Evolutionary conservation across 2,888 invertebrate genomes (phyloP), one percentile per base, ranked within the genome.

Genomic region (Scaptomyza polygonia): DNA sequence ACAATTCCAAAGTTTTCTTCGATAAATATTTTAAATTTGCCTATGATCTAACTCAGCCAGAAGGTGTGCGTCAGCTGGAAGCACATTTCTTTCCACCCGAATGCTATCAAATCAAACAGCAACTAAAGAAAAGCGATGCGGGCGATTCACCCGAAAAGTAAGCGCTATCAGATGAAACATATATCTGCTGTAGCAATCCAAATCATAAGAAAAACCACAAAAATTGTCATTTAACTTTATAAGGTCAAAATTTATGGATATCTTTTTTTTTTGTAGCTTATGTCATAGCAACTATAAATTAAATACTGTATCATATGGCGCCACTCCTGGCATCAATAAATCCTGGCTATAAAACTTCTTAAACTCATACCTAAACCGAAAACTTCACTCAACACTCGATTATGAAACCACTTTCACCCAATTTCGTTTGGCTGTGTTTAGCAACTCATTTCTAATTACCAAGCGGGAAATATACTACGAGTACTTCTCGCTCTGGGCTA

Each of bases 11-110:
- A 44, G 45, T 36, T 9, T 85, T 77, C 27, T 85, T 88, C 16
- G 84, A 85, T 55, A 86, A 86, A 11, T 88, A 85, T 57, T 57
- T 85, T 0, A 84, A 84, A 39, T 79, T 78, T 6, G 84, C 84
- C 16, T 88, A 67, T 30, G 84, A 85, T 56, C 66, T 85, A 30
- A 81, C 64, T 25, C 86, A 71, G n/a, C 78, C 81, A 5, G 76
- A 70, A 0, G 84, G 85, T 11, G 70, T 88, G 0, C 72, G 70
- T 0, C 49, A 86, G n/a, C 54, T 85, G 45, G 84, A 85, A 34
- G 79, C 65, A 1, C 86, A 88, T 9, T 85, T 85, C 64, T 85
- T 85, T 64, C 84, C 84, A 32, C 3, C 32, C 12, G 52, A 61
- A 16, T 11, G 2, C 34, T 12, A 44, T 1, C 16, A 5, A 0